Conservation (phyloP, 2,888 invertebrate genomes). For the Mythimna albipuncta region DNA sequence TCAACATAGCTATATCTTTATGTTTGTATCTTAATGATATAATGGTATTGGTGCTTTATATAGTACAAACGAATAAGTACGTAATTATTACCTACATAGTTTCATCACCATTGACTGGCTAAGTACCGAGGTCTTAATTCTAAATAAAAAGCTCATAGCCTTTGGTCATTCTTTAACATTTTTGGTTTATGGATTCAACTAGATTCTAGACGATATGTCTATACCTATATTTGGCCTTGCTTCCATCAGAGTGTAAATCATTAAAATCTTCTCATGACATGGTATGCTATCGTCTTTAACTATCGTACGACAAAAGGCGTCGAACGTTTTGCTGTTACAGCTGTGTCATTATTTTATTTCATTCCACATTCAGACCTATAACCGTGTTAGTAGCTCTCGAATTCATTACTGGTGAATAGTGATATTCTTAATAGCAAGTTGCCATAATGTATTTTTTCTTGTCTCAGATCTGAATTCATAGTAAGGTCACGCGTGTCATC, state of each 20-base stretch:
- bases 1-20: constrained; percentile 72
- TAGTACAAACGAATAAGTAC: constrained; percentile 51
- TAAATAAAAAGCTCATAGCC: constrained; percentile 86
- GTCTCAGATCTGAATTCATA: constrained; percentile 61
- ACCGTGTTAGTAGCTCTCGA: constrained; percentile 47
- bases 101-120: constrained; percentile 56
- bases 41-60: constrained; percentile 56
- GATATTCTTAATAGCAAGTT: constrained; percentile 39
- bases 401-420: constrained; percentile 59
- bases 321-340: constrained; percentile 60
- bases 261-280: constrained; percentile 60
- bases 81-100: constrained; percentile 55
- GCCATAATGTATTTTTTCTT: constrained; percentile 27
- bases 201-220: constrained; percentile 74
- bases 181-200: constrained; percentile 82
- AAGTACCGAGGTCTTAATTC: constrained; percentile 69
- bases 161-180: constrained; percentile 85
- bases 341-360: constrained; percentile 61
- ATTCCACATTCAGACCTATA: constrained; percentile 60
- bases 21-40: constrained; percentile 41
- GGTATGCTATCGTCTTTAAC: constrained; percentile 56
- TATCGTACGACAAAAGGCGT: constrained; percentile 46
- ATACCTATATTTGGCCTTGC: constrained; percentile 80
- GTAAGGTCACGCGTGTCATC: constrained; percentile 35
- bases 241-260: constrained; percentile 53